Conservation (phyloP, 2,888 invertebrate genomes). For the Danaus chrysippus region DNA sequence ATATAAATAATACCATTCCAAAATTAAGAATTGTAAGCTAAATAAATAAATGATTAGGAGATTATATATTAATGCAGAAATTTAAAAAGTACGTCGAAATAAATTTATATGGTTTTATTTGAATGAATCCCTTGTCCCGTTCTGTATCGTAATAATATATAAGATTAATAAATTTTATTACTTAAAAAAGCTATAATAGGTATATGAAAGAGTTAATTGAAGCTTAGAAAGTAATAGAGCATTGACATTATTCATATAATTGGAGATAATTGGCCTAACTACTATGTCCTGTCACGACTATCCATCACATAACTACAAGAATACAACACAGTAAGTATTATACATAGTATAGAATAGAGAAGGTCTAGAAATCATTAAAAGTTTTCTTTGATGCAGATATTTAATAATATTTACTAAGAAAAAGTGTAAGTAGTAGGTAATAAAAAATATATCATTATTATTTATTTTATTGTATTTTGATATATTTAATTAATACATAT, state of each 20-base stretch:
- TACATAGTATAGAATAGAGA: too few relatives aligned
- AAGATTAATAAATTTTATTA: constrained; percentile 14
- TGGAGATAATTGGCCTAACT: constrained; percentile 29
- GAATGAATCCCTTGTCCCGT: background rate
- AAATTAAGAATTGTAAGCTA: constrained; percentile 74
- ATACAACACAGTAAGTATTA: background rate
- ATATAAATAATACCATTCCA: constrained; percentile 74
- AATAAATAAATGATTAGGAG: constrained; percentile 69
- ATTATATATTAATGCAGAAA: constrained; percentile 65
- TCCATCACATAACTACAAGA: constrained; percentile 19
- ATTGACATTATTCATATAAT: constrained; percentile 31
- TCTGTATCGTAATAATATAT: constrained; percentile 2
- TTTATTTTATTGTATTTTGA: too few relatives aligned
- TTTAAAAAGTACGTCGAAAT: constrained; percentile 65
- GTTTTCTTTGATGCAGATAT: too few relatives aligned
- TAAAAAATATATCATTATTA: too few relatives aligned
- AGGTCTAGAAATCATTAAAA: too few relatives aligned
- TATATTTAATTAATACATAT: too few relatives aligned
- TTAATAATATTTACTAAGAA: too few relatives aligned
- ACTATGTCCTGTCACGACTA: constrained; percentile 26
- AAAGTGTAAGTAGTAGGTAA: too few relatives aligned
- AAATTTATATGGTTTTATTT: constrained; percentile 29
- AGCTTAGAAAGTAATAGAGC: constrained; percentile 25
- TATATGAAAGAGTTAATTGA: constrained; percentile 9
- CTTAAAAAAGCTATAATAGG: background rate